A percentile compares a stretch with the other conserved stretches of the same genome.
These are phyloP conservation scores for Malurus elegans DNA, from an alignment of 2,113 vertebrate genomes.

Conservation along the genomic window DNA sequence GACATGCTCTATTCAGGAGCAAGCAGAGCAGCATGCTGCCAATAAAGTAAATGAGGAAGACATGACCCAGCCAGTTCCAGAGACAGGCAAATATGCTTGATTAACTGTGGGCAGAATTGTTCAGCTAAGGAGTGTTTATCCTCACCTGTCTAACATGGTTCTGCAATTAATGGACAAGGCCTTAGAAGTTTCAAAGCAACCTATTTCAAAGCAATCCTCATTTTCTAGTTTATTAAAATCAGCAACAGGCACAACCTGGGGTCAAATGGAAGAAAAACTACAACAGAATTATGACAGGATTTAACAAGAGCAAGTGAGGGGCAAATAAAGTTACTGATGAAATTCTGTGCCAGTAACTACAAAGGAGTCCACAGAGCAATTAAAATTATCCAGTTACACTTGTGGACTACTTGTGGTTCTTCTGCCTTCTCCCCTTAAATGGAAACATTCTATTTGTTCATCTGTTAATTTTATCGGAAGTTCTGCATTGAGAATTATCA, in stretches of 20 bases:
- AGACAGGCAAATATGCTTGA: not conserved
- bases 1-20: not conserved
- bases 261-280: not conserved
- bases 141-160: not conserved
- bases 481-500: not conserved
- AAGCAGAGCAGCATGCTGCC: not conserved
- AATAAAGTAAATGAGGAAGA: not conserved
- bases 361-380: not conserved
- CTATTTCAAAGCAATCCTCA: not conserved
- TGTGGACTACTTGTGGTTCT: not conserved
- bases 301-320: not conserved
- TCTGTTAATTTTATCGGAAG: not conserved
- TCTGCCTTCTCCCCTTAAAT: not conserved
- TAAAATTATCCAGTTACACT: not conserved
- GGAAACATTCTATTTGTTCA: not conserved
- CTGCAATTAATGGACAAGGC: not conserved
- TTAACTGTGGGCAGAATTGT: not conserved
- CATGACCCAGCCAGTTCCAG: not conserved
- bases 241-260: not conserved
- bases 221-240: not conserved
- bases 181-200: not conserved
- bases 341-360: not conserved
- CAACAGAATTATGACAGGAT: not conserved
- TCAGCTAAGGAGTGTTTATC: not conserved
- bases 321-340: not conserved